A percentile compares a stretch with the other conserved stretches of the same genome.
Evolutionary conservation across 1,140 invertebrate species (phyloP).

Genomic region (Pogonomyrmex californicus): DNA sequence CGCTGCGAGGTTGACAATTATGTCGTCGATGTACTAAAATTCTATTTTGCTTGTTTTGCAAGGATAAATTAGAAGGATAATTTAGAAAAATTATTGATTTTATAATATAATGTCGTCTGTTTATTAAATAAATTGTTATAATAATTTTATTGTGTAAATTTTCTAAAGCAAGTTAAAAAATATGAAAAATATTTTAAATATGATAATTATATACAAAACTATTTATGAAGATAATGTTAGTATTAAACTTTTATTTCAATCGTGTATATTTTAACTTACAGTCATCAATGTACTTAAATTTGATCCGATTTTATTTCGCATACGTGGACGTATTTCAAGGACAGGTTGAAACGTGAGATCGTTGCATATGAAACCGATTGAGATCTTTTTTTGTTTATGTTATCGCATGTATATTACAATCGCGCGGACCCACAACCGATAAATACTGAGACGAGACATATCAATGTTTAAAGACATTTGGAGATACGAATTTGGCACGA

Average conservation of each 20-base stretch:
- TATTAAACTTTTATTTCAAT: conserved; percentile 5
- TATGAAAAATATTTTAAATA: conserved; percentile 16
- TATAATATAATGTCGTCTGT: background rate
- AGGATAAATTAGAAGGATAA: background rate
- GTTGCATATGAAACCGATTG: background rate
- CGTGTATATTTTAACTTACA: background rate
- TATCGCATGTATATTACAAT: background rate
- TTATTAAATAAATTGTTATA: background rate
- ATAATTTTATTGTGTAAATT: background rate
- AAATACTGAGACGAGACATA: background rate
- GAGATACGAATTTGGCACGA: background rate
- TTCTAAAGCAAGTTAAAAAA: background rate
- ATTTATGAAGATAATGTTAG: background rate
- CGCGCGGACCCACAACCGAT: conserved; percentile 29
- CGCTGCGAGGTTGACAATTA: background rate
- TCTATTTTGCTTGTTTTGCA: background rate
- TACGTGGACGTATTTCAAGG: background rate
- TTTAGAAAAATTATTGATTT: background rate
- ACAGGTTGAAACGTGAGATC: conserved; percentile 26
- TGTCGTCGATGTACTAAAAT: background rate
- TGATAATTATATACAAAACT: background rate
- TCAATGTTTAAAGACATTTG: conserved; percentile 33
- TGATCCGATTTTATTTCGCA: background rate
- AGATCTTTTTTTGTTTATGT: conserved; percentile 5
- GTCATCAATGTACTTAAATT: background rate